Percentiles rank a stretch among this genome's conserved stretches.
phyloP scores from a whole-genome alignment of 2,888 invertebrate species.

The Fragum sueziense region DNA sequence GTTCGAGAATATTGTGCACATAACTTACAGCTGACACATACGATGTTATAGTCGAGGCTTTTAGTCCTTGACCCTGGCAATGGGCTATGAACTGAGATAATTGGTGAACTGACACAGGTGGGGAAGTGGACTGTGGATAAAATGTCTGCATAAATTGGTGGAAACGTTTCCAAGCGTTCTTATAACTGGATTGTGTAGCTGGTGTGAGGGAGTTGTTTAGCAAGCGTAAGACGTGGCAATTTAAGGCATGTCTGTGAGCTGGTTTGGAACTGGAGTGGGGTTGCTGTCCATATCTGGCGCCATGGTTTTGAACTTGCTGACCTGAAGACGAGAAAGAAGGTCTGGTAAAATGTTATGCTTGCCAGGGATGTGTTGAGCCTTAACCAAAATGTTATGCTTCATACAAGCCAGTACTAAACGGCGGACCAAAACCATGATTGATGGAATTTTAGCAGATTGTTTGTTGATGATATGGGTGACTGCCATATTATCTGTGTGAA shows the following conservation, averaged over 20 bases:
- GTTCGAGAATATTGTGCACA: background rate
- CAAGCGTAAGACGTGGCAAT: too few species aligned
- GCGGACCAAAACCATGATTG: constrained; percentile 43
- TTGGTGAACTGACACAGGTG: background rate
- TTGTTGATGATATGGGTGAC: constrained; percentile 46
- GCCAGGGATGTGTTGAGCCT: constrained; percentile 31
- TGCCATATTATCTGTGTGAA: constrained; percentile 9
- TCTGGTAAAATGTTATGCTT: constrained; percentile 48
- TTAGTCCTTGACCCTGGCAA: background rate
- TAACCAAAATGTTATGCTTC: constrained; percentile 38
- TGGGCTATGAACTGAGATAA: background rate
- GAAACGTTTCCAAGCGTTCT: background rate
- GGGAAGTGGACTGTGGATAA: background rate
- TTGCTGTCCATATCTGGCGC: constrained; percentile 37
- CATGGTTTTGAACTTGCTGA: constrained; percentile 27
- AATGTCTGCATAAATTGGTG: background rate
- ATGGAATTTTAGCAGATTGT: constrained; percentile 28
- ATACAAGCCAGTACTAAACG: constrained; percentile 38
- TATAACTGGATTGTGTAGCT: background rate
- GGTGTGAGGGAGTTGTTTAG: background rate
- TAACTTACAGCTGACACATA: background rate
- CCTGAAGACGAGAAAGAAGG: constrained; percentile 52
- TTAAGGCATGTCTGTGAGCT: too few species aligned
- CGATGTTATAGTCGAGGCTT: background rate
- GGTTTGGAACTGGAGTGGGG: constrained; percentile 27